Conservation (phyloP, 1,140 invertebrate genomes). For the Heliothis subflexa region DNA sequence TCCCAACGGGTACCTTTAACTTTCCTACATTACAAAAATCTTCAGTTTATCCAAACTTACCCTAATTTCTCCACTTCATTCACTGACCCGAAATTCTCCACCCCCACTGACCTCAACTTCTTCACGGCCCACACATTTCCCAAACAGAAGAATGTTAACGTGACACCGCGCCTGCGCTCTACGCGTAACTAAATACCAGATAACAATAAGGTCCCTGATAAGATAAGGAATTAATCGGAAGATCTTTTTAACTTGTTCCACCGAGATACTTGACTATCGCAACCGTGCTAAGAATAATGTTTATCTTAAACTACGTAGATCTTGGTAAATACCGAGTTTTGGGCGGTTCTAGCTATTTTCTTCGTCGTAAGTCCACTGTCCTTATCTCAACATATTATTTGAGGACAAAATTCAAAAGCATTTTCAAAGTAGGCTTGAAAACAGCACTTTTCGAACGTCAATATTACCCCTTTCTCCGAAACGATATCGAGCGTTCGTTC, state of each 20-base stretch:
- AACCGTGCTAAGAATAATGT: conserved; percentile 4
- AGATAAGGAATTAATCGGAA: conserved; percentile 71
- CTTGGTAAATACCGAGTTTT: neutral
- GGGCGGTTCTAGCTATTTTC: neutral
- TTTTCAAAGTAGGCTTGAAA: too few relatives aligned
- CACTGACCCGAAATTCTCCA: conserved; percentile 13
- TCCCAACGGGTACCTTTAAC: too few relatives aligned
- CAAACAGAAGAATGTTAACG: conserved; percentile 6
- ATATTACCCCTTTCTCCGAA: too few relatives aligned
- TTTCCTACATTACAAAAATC: neutral
- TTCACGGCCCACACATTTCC: conserved; percentile 6
- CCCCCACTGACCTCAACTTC: conserved; percentile 10
- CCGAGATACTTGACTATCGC: conserved; percentile 46
- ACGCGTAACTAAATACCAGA: conserved; percentile 60
- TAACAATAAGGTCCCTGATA: conserved; percentile 66
- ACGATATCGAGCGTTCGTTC: too few relatives aligned
- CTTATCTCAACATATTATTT: too few relatives aligned
- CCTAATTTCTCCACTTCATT: neutral
- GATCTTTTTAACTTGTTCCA: conserved; percentile 66
- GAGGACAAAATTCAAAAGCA: too few relatives aligned
- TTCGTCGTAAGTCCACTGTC: too few relatives aligned
- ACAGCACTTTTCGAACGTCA: too few relatives aligned
- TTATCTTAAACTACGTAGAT: neutral
- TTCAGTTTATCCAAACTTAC: neutral
- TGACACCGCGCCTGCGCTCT: conserved; percentile 6